phyloP scores from a whole-genome alignment of 2,888 invertebrate genomes.

The Magallana nippona region DNA sequence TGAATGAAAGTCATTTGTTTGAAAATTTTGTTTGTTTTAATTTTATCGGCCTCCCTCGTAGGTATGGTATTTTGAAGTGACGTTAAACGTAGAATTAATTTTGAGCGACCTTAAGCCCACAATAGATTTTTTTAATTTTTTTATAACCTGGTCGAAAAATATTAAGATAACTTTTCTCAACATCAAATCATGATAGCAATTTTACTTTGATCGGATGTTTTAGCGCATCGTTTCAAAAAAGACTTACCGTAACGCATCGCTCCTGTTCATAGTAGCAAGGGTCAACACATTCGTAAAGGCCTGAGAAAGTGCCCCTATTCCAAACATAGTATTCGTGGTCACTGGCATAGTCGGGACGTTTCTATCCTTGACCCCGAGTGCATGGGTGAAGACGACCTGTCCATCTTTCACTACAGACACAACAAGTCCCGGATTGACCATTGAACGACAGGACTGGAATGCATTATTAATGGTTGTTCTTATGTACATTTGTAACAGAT shows the following conservation, averaged over 20 bases:
- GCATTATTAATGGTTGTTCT: constrained; percentile 2
- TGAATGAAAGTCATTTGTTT: no score
- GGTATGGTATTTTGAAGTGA: no score
- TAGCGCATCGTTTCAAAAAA: background rate
- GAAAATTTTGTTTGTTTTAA: no score
- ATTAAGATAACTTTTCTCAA: background rate
- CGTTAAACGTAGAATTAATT: no score
- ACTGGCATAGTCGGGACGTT: constrained; percentile 53
- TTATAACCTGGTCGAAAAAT: no score
- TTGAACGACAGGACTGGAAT: background rate
- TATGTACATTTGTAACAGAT: background rate
- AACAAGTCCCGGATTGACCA: constrained; percentile 57
- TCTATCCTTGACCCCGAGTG: constrained; percentile 56
- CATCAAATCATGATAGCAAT: background rate
- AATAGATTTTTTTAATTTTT: no score
- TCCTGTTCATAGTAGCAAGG: background rate
- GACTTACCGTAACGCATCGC: background rate
- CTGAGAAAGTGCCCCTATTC: constrained; percentile 63
- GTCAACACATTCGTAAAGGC: constrained; percentile 60
- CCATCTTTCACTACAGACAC: constrained; percentile 60
- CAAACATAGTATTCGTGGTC: constrained; percentile 61
- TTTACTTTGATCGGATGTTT: background rate
- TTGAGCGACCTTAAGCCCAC: no score
- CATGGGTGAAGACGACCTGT: constrained; percentile 51
- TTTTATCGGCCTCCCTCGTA: no score